phyloP scores from a whole-genome alignment of 1,140 invertebrate genomes.

The Contarinia nasturtii region DNA sequence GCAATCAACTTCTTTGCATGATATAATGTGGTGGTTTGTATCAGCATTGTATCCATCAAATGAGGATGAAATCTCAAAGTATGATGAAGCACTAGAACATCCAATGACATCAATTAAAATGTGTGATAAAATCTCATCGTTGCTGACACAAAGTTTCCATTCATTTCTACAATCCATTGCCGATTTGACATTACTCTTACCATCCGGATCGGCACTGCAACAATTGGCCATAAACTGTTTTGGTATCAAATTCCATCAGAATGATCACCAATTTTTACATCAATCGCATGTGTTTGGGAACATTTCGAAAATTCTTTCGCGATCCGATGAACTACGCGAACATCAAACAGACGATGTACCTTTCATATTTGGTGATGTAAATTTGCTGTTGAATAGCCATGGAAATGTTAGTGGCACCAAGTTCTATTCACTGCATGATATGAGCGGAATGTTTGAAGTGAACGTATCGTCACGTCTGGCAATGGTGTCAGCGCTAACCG shows the following conservation, averaged over 20 bases:
- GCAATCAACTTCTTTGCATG: constrained; percentile 76
- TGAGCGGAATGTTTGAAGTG: constrained; percentile 29
- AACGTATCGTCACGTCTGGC: constrained; percentile 82
- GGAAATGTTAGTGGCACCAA: constrained; percentile 1
- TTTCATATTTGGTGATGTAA: constrained; percentile 9
- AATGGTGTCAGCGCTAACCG: constrained; percentile 80
- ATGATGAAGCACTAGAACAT: constrained; percentile 47
- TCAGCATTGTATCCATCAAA: constrained; percentile 38
- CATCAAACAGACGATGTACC: constrained; percentile 10
- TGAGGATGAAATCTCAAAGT: constrained; percentile 15
- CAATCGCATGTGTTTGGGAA: constrained; percentile 87
- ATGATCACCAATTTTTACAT: constrained; percentile 88
- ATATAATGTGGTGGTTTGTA: constrained; percentile 91
- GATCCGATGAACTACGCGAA: constrained; percentile 62
- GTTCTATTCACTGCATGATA: constrained; percentile 14
- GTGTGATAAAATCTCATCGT: constrained; percentile 58
- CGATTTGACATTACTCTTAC: constrained; percentile 78
- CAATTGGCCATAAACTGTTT: constrained; percentile 88
- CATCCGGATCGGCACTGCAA: constrained; percentile 68
- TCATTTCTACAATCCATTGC: constrained; percentile 76
- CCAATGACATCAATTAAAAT: constrained; percentile 62
- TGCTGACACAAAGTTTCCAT: constrained; percentile 69
- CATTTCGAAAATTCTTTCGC: constrained; percentile 87
- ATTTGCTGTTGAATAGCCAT: constrained; percentile 10
- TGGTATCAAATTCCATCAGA: constrained; percentile 69